phyloP scores from a whole-genome alignment of 2,113 vertebrate genomes.

The Leptocoma aspasia region DNA sequence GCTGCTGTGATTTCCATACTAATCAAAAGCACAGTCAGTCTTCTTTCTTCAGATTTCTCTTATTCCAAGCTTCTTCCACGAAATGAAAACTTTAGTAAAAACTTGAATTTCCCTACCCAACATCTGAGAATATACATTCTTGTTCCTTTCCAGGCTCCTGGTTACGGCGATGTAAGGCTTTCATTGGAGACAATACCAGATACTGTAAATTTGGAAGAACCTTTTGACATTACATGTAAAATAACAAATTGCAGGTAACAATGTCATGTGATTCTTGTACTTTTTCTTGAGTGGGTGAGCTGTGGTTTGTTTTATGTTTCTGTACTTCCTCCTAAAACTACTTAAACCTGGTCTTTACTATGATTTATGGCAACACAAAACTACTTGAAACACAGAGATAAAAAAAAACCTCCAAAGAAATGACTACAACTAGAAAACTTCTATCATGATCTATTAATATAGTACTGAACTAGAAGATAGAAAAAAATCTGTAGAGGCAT shows the following conservation, averaged over 20 bases:
- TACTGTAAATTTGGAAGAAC: constrained; percentile 94
- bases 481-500: not conserved
- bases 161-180: constrained; percentile 94
- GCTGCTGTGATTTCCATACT: not conserved
- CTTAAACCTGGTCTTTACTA: not conserved
- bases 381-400: not conserved
- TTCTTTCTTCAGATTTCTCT: not conserved
- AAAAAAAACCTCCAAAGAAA: not conserved
- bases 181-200: constrained; percentile 95
- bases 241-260: constrained; percentile 99
- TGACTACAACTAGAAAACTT: not conserved
- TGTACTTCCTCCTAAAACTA: not conserved
- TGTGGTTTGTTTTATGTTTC: not conserved
- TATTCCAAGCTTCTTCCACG: not conserved
- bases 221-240: constrained; percentile 96
- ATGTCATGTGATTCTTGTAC: not conserved
- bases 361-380: not conserved
- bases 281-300: not conserved
- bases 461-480: not conserved
- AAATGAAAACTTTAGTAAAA: not conserved
- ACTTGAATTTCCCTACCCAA: not conserved
- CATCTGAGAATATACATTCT: not conserved
- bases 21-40: not conserved
- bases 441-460: not conserved
- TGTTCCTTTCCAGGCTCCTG: constrained; percentile 84